Percentiles rank a stretch among this genome's conserved stretches.
phyloP scores from a whole-genome alignment of 1,140 invertebrate species.

The Scaptomyza graminum region DNA sequence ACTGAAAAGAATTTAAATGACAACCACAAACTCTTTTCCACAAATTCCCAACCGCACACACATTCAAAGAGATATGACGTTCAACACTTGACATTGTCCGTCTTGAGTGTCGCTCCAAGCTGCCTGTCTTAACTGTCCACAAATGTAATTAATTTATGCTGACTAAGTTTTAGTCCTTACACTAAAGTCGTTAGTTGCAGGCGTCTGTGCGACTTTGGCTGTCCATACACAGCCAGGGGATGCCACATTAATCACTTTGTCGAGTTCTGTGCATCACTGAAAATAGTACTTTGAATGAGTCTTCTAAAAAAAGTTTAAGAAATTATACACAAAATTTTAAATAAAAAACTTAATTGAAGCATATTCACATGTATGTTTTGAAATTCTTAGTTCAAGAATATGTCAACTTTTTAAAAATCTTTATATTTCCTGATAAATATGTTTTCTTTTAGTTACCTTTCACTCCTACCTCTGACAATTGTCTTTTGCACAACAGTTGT shows the following conservation, averaged over 20 bases:
- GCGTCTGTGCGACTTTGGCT: not conserved
- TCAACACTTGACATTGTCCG: constrained; percentile 29
- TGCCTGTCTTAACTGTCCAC: constrained; percentile 13
- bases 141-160: constrained; percentile 74
- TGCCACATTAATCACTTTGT: constrained; percentile 52
- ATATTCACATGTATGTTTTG: too few species aligned
- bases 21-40: not conserved
- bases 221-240: constrained; percentile 1
- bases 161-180: constrained; percentile 46
- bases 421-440: too few species aligned
- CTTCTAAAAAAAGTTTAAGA: too few species aligned
- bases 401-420: too few species aligned
- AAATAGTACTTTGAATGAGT: constrained; percentile 26
- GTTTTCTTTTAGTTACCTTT: too few species aligned
- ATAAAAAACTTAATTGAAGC: too few species aligned
- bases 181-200: constrained; percentile 32
- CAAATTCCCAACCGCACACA: not conserved
- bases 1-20: not conserved
- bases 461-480: too few species aligned
- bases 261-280: constrained; percentile 59
- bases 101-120: constrained; percentile 17
- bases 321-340: too few species aligned
- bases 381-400: too few species aligned
- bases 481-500: not conserved
- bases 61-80: not conserved